These are phyloP conservation scores for Ispidina lecontei DNA, from an alignment of 2,797 vertebrate genomes.

Conservation along the genomic window DNA sequence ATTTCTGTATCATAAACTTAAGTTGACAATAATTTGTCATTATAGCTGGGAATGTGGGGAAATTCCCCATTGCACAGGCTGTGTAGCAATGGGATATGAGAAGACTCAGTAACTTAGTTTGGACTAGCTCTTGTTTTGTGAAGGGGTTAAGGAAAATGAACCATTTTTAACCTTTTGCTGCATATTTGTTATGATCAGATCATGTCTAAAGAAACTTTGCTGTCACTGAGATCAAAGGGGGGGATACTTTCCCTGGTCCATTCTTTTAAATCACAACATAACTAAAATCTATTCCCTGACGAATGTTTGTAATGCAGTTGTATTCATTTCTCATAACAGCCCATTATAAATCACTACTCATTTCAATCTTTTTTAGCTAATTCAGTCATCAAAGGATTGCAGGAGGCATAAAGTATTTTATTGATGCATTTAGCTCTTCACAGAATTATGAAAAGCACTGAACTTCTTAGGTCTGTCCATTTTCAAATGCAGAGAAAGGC, in stretches of 20 bases:
- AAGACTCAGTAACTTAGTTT: background rate
- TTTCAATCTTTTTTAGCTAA: conserved; percentile 49
- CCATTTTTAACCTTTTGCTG: background rate
- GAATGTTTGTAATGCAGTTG: conserved; percentile 14
- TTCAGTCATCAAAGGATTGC: conserved; percentile 46
- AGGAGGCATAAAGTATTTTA: conserved; percentile 34
- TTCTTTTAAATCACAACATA: background rate
- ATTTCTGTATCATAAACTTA: background rate
- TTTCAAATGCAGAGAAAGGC: background rate
- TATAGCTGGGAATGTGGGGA: background rate
- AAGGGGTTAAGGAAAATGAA: background rate
- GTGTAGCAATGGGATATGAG: background rate
- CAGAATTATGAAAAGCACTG: background rate
- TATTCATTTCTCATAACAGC: background rate
- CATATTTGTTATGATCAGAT: background rate
- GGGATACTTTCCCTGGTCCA: background rate
- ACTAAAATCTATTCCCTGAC: conserved; percentile 25
- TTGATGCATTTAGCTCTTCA: conserved; percentile 16
- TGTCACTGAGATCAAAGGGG: conserved; percentile 11
- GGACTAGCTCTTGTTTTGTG: background rate
- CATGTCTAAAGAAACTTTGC: background rate
- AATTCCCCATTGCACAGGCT: background rate
- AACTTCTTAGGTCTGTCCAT: background rate
- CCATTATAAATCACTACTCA: conserved; percentile 17
- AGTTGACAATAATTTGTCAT: background rate